Evolutionary conservation across 2,113 vertebrate genomes (phyloP).

Genomic region (Pseudorasbora parva): DNA sequence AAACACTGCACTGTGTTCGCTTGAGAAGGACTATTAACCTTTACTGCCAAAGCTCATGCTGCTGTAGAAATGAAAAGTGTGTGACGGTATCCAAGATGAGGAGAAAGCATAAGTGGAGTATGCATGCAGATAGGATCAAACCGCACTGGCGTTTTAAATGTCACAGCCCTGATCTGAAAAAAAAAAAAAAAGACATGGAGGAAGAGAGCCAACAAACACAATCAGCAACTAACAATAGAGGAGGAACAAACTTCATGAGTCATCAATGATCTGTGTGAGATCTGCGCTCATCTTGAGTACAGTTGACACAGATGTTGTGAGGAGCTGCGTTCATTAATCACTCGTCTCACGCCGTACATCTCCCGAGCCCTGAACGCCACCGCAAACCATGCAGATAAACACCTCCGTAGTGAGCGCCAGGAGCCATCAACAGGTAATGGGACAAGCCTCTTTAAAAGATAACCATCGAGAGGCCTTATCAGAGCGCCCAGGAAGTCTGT

Average conservation of each 20-base stretch:
- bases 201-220: neutral
- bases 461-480: conserved; percentile 79
- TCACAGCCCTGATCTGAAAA: conserved; percentile 30
- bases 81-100: neutral
- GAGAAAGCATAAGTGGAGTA: conserved; percentile 9
- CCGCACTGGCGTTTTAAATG: conserved; percentile 15
- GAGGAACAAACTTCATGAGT: conserved; percentile 11
- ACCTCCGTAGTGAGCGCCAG: conserved; percentile 45
- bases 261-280: conserved; percentile 7
- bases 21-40: conserved; percentile 57
- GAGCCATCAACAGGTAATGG: conserved; percentile 72
- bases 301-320: conserved; percentile 81
- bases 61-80: conserved; percentile 35
- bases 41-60: conserved; percentile 46
- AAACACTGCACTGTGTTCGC: conserved; percentile 30
- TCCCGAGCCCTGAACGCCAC: conserved; percentile 32
- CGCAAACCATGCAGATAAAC: conserved; percentile 32
- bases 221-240: conserved; percentile 5
- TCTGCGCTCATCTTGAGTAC: neutral
- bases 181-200: conserved; percentile 11
- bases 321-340: conserved; percentile 84
- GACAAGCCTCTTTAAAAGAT: conserved; percentile 74
- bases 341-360: conserved; percentile 65
- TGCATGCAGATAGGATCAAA: neutral
- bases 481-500: conserved; percentile 77